Conservation (phyloP, 2,113 vertebrate genomes). For the Elanus axillaris region DNA sequence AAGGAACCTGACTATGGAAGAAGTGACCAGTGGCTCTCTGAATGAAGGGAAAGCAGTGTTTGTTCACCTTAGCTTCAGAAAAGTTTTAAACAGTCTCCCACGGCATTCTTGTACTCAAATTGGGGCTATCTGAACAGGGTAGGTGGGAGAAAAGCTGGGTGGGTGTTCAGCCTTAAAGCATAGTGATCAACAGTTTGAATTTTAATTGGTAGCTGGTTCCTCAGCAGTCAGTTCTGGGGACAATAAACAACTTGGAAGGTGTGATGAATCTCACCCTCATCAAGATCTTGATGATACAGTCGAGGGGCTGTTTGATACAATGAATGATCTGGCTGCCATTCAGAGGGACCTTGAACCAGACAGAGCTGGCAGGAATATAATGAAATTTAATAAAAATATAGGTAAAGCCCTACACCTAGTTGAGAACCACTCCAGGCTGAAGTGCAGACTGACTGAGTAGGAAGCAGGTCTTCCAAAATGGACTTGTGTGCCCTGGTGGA, state of each 20-base stretch:
- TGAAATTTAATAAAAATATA: background rate
- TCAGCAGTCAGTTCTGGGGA: background rate
- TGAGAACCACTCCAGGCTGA: background rate
- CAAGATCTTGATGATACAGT: background rate
- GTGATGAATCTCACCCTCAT: background rate
- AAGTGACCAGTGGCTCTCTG: background rate
- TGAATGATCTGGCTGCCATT: background rate
- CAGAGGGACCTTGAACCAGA: background rate
- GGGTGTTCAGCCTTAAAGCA: background rate
- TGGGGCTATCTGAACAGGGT: background rate
- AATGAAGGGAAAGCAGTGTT: background rate
- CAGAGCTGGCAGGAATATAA: background rate
- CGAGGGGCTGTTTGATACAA: background rate
- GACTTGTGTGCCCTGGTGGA: background rate
- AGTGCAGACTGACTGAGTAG: background rate
- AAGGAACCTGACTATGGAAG: background rate
- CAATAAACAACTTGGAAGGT: background rate
- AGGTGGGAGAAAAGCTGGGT: background rate
- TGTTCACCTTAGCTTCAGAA: background rate
- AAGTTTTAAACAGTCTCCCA: background rate
- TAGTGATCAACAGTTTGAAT: background rate
- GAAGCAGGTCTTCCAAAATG: background rate
- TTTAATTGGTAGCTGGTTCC: background rate
- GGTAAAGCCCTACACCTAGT: background rate
- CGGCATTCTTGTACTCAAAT: background rate